These are phyloP conservation scores for Euwallacea similis DNA, from an alignment of 1,140 invertebrate species.

Conservation along the genomic window DNA sequence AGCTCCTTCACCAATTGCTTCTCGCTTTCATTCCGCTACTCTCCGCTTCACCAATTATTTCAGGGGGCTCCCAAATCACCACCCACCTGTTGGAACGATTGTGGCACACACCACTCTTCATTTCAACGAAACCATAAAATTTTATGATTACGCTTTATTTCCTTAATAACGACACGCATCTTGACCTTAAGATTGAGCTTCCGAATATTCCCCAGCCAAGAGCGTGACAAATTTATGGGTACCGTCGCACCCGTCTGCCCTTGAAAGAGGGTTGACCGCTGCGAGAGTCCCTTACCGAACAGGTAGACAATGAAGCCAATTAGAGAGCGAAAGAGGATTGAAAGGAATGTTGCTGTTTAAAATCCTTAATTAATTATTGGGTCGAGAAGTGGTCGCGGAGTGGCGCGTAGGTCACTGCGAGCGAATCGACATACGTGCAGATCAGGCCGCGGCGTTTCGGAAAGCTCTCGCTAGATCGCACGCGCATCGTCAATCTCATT, in stretches of 20 bases:
- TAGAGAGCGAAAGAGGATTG: too few species aligned
- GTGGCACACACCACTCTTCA: background rate
- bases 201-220: background rate
- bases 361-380: too few species aligned
- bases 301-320: too few species aligned
- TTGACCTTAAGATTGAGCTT: background rate
- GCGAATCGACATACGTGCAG: slow-evolving; percentile 38
- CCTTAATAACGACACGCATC: slow-evolving; percentile 3
- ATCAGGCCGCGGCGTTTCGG: slow-evolving; percentile 36
- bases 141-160: slow-evolving; percentile 7
- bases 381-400: background rate
- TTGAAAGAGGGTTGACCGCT: too few species aligned
- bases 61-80: too few species aligned
- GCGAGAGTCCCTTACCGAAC: too few species aligned
- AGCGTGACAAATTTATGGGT: background rate
- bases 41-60: too few species aligned
- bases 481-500: slow-evolving; percentile 51
- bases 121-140: background rate
- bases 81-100: background rate
- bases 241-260: background rate
- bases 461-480: slow-evolving; percentile 51
- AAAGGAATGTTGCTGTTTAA: too few species aligned
- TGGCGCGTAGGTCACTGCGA: slow-evolving; percentile 29
- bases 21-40: too few species aligned
- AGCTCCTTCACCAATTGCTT: too few species aligned